Evolutionary conservation across 2,888 invertebrate genomes (phyloP).

Genomic region (Elegia similella): DNA sequence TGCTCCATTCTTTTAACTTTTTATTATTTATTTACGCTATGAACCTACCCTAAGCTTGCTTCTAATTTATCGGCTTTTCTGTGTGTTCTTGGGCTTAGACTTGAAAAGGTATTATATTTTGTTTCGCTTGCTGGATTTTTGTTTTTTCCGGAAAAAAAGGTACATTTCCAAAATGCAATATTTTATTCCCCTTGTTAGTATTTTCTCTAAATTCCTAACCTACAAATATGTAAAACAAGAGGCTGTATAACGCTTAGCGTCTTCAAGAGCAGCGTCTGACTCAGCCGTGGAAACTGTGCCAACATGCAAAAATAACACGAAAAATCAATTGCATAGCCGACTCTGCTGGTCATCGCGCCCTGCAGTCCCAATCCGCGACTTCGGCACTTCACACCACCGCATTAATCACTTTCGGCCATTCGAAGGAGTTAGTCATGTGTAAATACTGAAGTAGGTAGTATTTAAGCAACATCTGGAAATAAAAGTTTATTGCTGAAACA

Average conservation of each 20-base stretch:
- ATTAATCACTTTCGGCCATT: background rate
- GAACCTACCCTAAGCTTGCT: background rate
- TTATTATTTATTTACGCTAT: conserved; percentile 20
- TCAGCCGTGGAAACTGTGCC: conserved; percentile 52
- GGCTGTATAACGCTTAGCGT: background rate
- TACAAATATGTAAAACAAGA: background rate
- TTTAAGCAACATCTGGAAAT: too few species aligned
- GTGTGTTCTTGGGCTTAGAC: too few species aligned
- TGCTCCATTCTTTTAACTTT: conserved; percentile 22
- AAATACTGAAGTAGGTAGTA: too few species aligned
- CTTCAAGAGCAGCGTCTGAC: conserved; percentile 26
- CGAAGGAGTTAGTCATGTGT: background rate
- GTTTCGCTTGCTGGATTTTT: background rate
- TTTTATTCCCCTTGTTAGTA: too few species aligned
- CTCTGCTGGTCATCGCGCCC: conserved; percentile 48
- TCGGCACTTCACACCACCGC: conserved; percentile 52
- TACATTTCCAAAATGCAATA: too few species aligned
- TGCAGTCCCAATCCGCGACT: conserved; percentile 60
- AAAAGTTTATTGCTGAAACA: too few species aligned
- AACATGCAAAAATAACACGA: conserved; percentile 70
- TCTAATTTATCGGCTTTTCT: background rate
- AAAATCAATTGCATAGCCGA: conserved; percentile 70
- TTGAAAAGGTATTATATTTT: too few species aligned
- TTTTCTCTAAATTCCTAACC: too few species aligned
- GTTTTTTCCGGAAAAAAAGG: background rate